Base-by-base conservation (phyloP, 2,888 invertebrate species). In the Galeruca laticollis region DNA sequence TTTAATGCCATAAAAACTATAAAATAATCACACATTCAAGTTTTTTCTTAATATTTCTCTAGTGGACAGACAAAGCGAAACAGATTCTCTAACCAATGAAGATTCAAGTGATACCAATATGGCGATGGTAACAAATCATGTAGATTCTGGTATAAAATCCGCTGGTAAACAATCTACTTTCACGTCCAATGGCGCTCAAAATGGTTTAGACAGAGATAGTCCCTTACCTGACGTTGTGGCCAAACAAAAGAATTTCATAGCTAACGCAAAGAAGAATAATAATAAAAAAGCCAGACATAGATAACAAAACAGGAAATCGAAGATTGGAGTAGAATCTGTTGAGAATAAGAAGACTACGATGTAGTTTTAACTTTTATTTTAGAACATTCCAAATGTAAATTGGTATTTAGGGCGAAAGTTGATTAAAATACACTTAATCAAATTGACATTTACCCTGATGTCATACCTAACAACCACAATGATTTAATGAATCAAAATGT, bases 21-120 rank as follows among this genome's bases (percentile, higher is more conserved):
- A n/a, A n/a, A n/a, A n/a, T n/a, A n/a, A n/a, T n/a, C n/a, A n/a
- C n/a, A n/a, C n/a, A n/a, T n/a, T n/a, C n/a, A n/a, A n/a, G n/a
- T n/a, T 43, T 43, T 43, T 33, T 33, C 6, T 47, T 47, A 15
- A 47, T 15, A 61, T 21, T 61, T 33, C 18, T 47, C 11, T 62
- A 94, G 93, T 91, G 87, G 94, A 94, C 83, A 90, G 93, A 80
- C 92, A 94, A 82, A 95, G 95, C 86, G 95, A 95, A 86, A 93
- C 94, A 52, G 95, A 95, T 86, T 95, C 95, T 13, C 94, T 94
- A 84, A 93, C 93, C 68, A 90, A 91, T 87, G 90, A 93, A 85
- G 90, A 93, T 86, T 90, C 91, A 72, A 90, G 90, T 80, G 90
- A 93, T 83, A 89, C 86, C 80, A 82, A 88, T 81, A 78, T 89